Base-by-base conservation (phyloP, 2,888 invertebrate species). In the Dione juno region DNA sequence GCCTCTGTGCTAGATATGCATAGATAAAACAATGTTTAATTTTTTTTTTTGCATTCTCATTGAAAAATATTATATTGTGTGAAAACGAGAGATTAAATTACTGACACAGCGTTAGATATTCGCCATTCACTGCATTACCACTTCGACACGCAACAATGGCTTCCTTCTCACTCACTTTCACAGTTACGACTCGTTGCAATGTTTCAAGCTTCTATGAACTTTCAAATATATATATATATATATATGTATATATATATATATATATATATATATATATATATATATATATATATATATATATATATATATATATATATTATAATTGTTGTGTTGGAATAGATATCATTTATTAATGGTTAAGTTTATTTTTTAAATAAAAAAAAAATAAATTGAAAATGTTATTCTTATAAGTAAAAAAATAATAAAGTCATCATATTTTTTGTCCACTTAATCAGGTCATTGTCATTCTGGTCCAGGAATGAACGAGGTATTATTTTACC, bases 161-260 rank as follows among this genome's bases (percentile, higher is more conserved):
- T 82, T 78, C 81, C 81, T 80, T 81, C 84, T 85, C 84, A 83
- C 86, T 88, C 83, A 90, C 91, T 92, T 92, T 92, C 92, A 88
- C 91, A 87, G 87, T 82, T 82, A 82, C 85, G 84, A 68, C 43
- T 65, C 43, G 37, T 76, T 37, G 69, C 79, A 81, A 75, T 75
- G 80, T 87, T 87, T 86, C 86, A 86, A 85, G 69, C 75, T 77
- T 74, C 77, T 73, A 74, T 72, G 66, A 50, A 66, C 71, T 73
- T 71, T 75, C 71, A n/a, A n/a, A n/a, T 69, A 65, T 72, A 70
- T 41, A 68, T 69, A 37, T 41, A 2, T 28, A 2, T 28, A 28
- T 28, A n/a, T 28, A 28, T 28, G 5, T 28, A 28, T 68, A 65
- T 72, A 70, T 41, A 68, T 69, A n/a, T 69, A 65, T 72, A 70